Percentiles rank a stretch among this genome's conserved stretches.
Conservation (phyloP, 1,140 invertebrate species). For the Zaprionus davidi region DNA sequence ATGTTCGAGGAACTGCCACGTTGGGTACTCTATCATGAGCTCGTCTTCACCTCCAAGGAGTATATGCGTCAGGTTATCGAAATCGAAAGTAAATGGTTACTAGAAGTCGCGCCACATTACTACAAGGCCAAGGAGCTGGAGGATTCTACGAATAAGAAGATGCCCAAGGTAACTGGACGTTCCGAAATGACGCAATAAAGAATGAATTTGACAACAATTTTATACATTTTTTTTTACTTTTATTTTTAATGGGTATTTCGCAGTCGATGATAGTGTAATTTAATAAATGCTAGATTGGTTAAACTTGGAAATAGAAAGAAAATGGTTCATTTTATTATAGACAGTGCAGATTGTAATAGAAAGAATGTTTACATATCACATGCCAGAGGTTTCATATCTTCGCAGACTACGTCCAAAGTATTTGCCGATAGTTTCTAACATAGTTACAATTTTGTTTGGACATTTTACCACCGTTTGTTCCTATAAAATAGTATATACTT, state of each 20-base stretch:
- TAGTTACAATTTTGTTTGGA: too few relatives aligned
- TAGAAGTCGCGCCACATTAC: constrained; percentile 99
- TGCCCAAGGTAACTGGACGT: constrained; percentile 95
- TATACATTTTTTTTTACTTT: not conserved
- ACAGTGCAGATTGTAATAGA: too few relatives aligned
- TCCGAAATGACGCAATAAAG: constrained; percentile 84
- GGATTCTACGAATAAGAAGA: constrained; percentile 96
- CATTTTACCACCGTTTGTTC: too few relatives aligned
- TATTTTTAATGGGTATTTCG: not conserved
- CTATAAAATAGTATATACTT: too few relatives aligned
- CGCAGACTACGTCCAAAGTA: too few relatives aligned
- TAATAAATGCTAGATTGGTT: too few relatives aligned
- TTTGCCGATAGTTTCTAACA: too few relatives aligned
- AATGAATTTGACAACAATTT: not conserved
- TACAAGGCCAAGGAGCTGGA: constrained; percentile 97
- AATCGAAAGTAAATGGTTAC: constrained; percentile 97
- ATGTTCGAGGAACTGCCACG: constrained; percentile 97
- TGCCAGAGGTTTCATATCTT: too few relatives aligned
- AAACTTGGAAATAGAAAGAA: too few relatives aligned
- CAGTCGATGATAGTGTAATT: too few relatives aligned
- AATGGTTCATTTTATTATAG: too few relatives aligned
- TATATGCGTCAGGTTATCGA: constrained; percentile 98
- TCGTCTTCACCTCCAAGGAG: constrained; percentile 99
- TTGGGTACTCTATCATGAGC: constrained; percentile 98
- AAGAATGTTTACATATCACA: too few relatives aligned